Evolutionary conservation across 2,888 invertebrate species (phyloP), one percentile per base, ranked within the genome.

Genomic region (Eupithecia inturbata): DNA sequence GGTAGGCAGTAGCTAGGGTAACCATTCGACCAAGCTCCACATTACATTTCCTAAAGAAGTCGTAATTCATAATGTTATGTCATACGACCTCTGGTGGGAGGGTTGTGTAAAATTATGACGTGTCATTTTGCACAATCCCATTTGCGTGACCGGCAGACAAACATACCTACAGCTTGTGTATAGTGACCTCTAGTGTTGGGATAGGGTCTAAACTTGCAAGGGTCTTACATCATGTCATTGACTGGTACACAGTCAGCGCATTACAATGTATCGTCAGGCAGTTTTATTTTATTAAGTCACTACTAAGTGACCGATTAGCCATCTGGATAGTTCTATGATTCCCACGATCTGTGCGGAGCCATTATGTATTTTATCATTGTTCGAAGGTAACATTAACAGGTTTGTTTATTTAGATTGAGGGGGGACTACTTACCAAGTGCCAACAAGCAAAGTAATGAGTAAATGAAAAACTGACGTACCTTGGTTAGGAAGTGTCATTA

Each of bases 31-130:
- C 74, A 68, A 68, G 64, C 67, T 57, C 67, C 67, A 41, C 31
- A 67, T 70, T 28, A 72, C 49, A 75, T 70, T 70, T 60, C 68
- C 71, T 75, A 79, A 80, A 62, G 74, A 80, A 77, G 79, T 82
- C 79, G 75, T 82, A 79, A 83, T 82, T 85, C 83, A 84, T 83
- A 73, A 76, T 49, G 78, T 83, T 84, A 84, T 82, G 81, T 83
- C 82, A 82, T 73, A 71, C 73, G 79, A 67, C 79, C 75, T 77
- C 79, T 75, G 57, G 79, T 78, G 68, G 72, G 68, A 66, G 63
- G 71, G 79, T 83, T 81, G 81, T 83, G 83, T 77, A 83, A 84
- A 84, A 78, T 80, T 81, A 81, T 81, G 82, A 82, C 82, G 82
- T 77, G 81, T 79, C 68, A 70, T 49, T 80, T 84, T 82, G 79